Evolutionary conservation across 92 coral and sea anemone species (phyloP), one percentile per base, ranked within the genome.

Genomic region (Phenganax marumi): DNA sequence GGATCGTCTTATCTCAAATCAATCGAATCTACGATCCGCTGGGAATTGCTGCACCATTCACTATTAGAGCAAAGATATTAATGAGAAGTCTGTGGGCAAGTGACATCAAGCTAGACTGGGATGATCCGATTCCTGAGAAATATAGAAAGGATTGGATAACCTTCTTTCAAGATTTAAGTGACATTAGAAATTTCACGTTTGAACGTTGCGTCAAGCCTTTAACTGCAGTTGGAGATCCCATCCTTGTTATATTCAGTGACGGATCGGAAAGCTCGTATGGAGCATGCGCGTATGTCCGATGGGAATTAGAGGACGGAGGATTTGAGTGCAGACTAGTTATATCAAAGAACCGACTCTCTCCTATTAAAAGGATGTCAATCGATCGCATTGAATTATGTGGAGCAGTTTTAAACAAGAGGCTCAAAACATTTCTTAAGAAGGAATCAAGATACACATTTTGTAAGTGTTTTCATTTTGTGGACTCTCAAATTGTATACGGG

Each of bases 151-250:
- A 71, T 21, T 89, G 92, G 90, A 24, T 43, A 22, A 12, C 13
- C 47, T 89, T 86, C 77, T 89, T 76, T 63, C 21, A 68, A 19
- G 89, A 89, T n/a, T 75, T 86, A 50, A 46, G 14, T 12, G 80
- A 80, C 50, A 89, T 89, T 91, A 68, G 85, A 58, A 48, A 85
- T 1, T 77, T 87, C 54, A 75, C 61, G 75, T 55, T 87, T 83
- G 57, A 68, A 43, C 63, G 93, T 82, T 85, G 93, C 84, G 33
- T 79, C 21, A 90, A 88, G 75, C 93, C 93, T 25, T 70, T 52
- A 46, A 68, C 80, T 43, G 81, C 87, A 22, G 33, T 83, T 7
- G 88, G 88, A 11, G 76, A 85, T 39, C 93, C 88, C 33, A 68
- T 73, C 8, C 84, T 90, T 9, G 72, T 88, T 9, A 85, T 87